A percentile compares a stretch with the other conserved stretches of the same genome.
phyloP scores from a whole-genome alignment of 1,140 invertebrate genomes.

The Cecropterus lyciades region DNA sequence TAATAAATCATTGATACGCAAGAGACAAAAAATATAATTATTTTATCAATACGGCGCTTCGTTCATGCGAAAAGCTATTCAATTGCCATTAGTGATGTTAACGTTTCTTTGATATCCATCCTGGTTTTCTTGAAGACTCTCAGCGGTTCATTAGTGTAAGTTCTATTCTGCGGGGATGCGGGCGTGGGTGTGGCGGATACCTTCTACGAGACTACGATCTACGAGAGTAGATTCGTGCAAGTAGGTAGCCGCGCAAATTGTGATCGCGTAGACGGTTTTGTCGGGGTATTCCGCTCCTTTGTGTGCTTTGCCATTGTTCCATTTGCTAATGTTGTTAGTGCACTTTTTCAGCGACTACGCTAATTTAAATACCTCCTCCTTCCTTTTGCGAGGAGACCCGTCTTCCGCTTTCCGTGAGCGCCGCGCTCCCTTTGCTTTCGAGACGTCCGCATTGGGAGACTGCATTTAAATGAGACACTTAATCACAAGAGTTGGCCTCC shows the following conservation, averaged over 20 bases:
- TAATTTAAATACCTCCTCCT: conserved; percentile 82
- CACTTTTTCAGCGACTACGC: conserved; percentile 81
- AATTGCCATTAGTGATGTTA: conserved; percentile 22
- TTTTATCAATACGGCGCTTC: not conserved
- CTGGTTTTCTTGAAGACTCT: conserved; percentile 42
- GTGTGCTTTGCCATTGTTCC: conserved; percentile 77
- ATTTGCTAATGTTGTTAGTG: conserved; percentile 83
- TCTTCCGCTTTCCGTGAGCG: conserved; percentile 81
- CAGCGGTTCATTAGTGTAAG: conserved; percentile 50
- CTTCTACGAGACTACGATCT: conserved; percentile 11
- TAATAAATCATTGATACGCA: not conserved
- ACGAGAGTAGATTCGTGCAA: conserved; percentile 30
- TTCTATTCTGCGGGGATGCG: conserved; percentile 47
- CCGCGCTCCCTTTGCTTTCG: conserved; percentile 77
- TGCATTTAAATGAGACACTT: conserved; percentile 84
- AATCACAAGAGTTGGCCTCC: conserved; percentile 79
- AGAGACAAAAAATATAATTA: conserved; percentile 1
- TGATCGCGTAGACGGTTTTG: conserved; percentile 49
- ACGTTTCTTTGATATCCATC: conserved; percentile 43
- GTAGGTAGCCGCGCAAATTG: conserved; percentile 37
- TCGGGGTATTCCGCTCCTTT: conserved; percentile 68
- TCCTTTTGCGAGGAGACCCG: conserved; percentile 78
- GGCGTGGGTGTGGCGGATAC: conserved; percentile 37
- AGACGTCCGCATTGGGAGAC: conserved; percentile 77
- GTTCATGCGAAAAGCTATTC: conserved; percentile 6